Conservation (phyloP, 2,113 vertebrate species). For the Perccottus glenii region DNA sequence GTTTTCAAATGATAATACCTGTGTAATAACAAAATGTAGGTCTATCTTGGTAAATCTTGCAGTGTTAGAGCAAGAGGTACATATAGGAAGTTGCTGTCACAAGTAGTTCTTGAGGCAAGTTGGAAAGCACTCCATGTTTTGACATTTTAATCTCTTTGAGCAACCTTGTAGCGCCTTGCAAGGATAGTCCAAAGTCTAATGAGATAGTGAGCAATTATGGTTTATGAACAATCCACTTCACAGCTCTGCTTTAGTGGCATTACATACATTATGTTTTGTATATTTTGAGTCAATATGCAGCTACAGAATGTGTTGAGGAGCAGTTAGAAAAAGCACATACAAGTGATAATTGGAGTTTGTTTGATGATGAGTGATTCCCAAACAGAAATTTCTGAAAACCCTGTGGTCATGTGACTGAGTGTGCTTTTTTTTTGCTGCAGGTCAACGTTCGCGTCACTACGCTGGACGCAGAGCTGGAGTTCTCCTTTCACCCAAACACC, state of each 20-base stretch:
- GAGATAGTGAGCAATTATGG: conserved; percentile 74
- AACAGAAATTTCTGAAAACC: background rate
- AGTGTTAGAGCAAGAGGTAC: background rate
- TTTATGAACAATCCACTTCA: conserved; percentile 70
- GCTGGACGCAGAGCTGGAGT: conserved; percentile 98
- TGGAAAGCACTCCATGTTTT: conserved; percentile 35
- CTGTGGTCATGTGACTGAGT: conserved; percentile 13
- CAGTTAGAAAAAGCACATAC: background rate
- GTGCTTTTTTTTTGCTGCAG: conserved; percentile 68
- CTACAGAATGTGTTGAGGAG: background rate
- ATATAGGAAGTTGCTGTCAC: background rate
- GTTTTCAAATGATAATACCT: too few species aligned
- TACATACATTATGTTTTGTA: background rate
- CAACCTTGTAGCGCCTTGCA: conserved; percentile 55
- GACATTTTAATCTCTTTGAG: conserved; percentile 45
- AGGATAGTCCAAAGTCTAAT: conserved; percentile 72
- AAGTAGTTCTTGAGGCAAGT: conserved; percentile 6
- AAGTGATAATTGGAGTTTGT: background rate
- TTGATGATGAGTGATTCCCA: background rate
- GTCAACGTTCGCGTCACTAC: conserved; percentile 95
- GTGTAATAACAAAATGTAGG: too few species aligned
- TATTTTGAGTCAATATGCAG: background rate
- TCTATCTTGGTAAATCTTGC: background rate
- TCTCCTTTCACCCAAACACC: conserved; percentile 92
- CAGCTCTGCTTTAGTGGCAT: conserved; percentile 22